Evolutionary conservation across 2,797 vertebrate species (phyloP).

Genomic region (Jordanella pulchra): DNA sequence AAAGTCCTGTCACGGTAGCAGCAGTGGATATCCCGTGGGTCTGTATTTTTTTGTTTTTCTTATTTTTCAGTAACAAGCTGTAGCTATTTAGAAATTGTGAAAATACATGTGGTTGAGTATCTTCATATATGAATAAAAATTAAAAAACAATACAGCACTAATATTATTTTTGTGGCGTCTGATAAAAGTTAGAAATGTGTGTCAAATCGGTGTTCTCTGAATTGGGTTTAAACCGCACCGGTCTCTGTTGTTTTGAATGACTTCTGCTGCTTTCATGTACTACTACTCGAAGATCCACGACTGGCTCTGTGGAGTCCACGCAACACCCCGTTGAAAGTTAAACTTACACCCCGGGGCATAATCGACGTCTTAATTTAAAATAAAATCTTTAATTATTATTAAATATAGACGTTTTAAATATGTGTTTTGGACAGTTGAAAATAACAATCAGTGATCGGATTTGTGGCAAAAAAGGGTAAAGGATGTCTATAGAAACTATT

Average conservation of each 20-base stretch:
- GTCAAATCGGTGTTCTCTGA: conserved; percentile 11
- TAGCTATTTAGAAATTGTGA: background rate
- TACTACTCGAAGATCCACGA: background rate
- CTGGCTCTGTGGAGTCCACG: too few relatives aligned
- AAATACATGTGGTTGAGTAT: too few relatives aligned
- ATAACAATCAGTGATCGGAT: background rate
- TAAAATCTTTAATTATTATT: background rate
- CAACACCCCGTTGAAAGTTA: too few relatives aligned
- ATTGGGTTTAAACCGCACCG: conserved; percentile 48
- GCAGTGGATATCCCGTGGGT: background rate
- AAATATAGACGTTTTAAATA: background rate
- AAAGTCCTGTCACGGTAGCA: background rate
- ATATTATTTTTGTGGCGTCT: background rate
- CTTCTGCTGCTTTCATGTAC: conserved; percentile 50
- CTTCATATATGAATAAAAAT: background rate
- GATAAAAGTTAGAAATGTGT: background rate
- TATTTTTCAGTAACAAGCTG: background rate
- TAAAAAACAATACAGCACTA: background rate
- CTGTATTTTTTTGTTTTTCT: background rate
- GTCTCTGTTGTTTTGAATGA: conserved; percentile 57
- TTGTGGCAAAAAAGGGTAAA: background rate
- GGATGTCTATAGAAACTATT: background rate
- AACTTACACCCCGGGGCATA: too few relatives aligned
- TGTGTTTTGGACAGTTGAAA: background rate
- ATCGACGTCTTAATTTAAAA: too few relatives aligned